These are phyloP conservation scores for Allobates femoralis DNA, from an alignment of 2,797 vertebrate genomes.

Conservation along the genomic window DNA sequence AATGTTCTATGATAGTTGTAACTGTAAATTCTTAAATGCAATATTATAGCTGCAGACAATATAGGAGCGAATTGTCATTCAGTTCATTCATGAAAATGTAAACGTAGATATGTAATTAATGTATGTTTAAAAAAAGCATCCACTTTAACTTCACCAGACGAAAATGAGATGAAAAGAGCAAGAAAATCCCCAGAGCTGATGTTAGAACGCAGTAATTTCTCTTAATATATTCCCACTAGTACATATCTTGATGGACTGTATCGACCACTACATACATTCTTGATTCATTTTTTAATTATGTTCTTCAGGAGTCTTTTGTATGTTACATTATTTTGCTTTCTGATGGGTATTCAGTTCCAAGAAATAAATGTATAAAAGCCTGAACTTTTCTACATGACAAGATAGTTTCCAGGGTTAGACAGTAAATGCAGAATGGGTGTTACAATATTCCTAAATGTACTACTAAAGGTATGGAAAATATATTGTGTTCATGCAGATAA, in stretches of 20 bases:
- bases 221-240: constrained; percentile 50
- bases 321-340: constrained; percentile 11
- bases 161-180: constrained; percentile 33
- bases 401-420: constrained; percentile 8
- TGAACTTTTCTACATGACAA: constrained; percentile 15
- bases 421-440: neutral
- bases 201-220: constrained; percentile 40
- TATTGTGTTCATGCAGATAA: neutral
- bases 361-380: constrained; percentile 38
- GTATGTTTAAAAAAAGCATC: constrained; percentile 45
- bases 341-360: constrained; percentile 16
- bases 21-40: neutral
- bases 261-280: constrained; percentile 23
- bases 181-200: constrained; percentile 37
- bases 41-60: neutral
- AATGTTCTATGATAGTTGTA: neutral
- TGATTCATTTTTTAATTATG: constrained; percentile 52
- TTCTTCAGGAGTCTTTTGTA: constrained; percentile 38
- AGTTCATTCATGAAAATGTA: neutral
- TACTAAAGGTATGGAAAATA: neutral
- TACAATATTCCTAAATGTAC: neutral
- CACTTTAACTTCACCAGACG: constrained; percentile 9
- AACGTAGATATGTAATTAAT: constrained; percentile 29
- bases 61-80: neutral
- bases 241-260: constrained; percentile 47